Conservation (phyloP, 2,888 invertebrate species). For the Parasteatoda lunata region DNA sequence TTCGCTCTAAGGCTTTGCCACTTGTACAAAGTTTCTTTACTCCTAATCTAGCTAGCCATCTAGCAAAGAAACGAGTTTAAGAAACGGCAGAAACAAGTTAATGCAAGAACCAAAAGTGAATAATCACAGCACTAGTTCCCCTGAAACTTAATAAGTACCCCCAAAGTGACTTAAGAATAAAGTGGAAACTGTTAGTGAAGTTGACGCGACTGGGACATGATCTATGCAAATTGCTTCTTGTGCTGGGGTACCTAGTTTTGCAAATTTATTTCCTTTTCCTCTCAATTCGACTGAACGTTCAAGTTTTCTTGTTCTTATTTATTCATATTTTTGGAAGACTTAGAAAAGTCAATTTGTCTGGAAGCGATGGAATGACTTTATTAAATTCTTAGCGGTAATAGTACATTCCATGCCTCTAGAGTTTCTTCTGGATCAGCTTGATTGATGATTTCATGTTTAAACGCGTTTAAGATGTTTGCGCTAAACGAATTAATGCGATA, state of each 20-base stretch:
- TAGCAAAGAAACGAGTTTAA: slow-evolving; percentile 9
- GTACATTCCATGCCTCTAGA: not conserved
- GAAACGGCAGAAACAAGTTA: slow-evolving; percentile 53
- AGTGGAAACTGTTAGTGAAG: slow-evolving; percentile 61
- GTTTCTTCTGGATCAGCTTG: slow-evolving; percentile 7
- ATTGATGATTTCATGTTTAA: slow-evolving; percentile 2
- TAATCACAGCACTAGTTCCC: slow-evolving; percentile 39
- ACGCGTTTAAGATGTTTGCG: not conserved
- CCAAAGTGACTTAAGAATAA: slow-evolving; percentile 56
- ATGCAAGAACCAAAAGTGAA: slow-evolving; percentile 40
- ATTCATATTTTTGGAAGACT: slow-evolving; percentile 51
- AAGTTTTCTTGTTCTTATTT: slow-evolving; percentile 24
- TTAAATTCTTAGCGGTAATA: slow-evolving; percentile 39
- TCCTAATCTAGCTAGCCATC: not conserved
- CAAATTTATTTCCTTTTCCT: slow-evolving; percentile 29
- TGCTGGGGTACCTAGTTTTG: not conserved
- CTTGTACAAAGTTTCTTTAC: not conserved
- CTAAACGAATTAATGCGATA: not conserved
- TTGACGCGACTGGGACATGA: slow-evolving; percentile 49
- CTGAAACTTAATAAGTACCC: slow-evolving; percentile 54
- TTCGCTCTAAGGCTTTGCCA: not conserved
- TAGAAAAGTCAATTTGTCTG: slow-evolving; percentile 36
- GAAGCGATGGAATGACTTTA: slow-evolving; percentile 28
- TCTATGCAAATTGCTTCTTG: slow-evolving; percentile 49
- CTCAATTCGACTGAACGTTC: slow-evolving; percentile 1